A percentile compares a stretch with the other conserved stretches of the same genome.
Conservation (phyloP, 2,888 invertebrate species). For the Odontocolon sp. region DNA sequence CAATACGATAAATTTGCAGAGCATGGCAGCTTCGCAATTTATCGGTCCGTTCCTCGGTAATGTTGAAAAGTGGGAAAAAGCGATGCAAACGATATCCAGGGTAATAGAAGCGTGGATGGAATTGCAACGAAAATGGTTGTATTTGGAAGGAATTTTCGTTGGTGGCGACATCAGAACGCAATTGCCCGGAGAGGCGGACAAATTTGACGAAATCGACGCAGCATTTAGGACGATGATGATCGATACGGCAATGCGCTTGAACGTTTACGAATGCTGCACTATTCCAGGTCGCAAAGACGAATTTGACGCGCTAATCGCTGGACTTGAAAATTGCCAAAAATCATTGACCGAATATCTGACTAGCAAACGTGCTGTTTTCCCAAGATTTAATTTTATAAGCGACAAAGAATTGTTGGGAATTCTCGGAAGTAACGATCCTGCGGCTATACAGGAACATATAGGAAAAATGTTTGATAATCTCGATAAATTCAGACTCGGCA, state of each 20-base stretch:
- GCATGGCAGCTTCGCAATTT: slow-evolving; percentile 94
- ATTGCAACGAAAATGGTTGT: slow-evolving; percentile 95
- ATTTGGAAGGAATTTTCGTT: slow-evolving; percentile 95
- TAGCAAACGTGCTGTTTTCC: slow-evolving; percentile 92
- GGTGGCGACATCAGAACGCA: slow-evolving; percentile 94
- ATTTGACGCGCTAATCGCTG: slow-evolving; percentile 87
- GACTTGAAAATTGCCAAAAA: slow-evolving; percentile 94
- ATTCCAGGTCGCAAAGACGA: slow-evolving; percentile 88
- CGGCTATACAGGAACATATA: slow-evolving; percentile 95
- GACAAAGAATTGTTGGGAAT: slow-evolving; percentile 95
- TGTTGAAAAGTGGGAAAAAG: slow-evolving; percentile 94
- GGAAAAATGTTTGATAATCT: slow-evolving; percentile 98
- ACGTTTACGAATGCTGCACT: slow-evolving; percentile 91
- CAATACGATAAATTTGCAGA: slow-evolving; percentile 94
- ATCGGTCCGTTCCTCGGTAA: slow-evolving; percentile 92
- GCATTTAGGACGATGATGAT: slow-evolving; percentile 92
- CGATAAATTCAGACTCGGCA: slow-evolving; percentile 86
- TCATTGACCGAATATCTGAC: slow-evolving; percentile 95
- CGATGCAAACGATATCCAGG: slow-evolving; percentile 90
- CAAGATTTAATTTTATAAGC: slow-evolving; percentile 96
- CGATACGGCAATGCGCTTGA: slow-evolving; percentile 90
- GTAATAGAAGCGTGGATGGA: slow-evolving; percentile 94
- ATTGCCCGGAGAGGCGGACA: slow-evolving; percentile 93
- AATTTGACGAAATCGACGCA: slow-evolving; percentile 94
- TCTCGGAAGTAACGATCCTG: slow-evolving; percentile 92